Evolutionary conservation across 2,888 invertebrate genomes (phyloP), one percentile per base, ranked within the genome.

Genomic region (Philereme vetulata): DNA sequence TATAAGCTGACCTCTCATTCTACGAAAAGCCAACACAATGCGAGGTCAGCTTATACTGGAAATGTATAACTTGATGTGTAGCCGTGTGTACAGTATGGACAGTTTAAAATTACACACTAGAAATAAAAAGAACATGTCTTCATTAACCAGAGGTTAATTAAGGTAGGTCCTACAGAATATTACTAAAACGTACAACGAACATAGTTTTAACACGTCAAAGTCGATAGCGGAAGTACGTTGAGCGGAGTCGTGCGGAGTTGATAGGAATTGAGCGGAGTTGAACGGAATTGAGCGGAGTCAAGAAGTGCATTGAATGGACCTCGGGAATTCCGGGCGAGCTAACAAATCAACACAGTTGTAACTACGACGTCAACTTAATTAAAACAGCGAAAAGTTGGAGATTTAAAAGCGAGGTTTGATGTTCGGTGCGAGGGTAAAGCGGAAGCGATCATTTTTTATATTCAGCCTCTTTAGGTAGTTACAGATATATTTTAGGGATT

Each of bases 351-450:
- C 81, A 78, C 77, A 76, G 83, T 84, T 84, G 90, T 88, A 88
- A 86, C 87, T 85, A 80, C 75, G 80, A 85, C 88, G 85, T 87
- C 85, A 83, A 90, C 81, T 91, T 91, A 90, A 91, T 91, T 91
- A 90, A 91, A 91, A 90, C 86, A 80, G 81, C 78, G 82, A 85
- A 88, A 88, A 88, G 88, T 90, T 88, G 68, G 76, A 80, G 85
- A 86, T 88, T 90, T 88, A 82, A 86, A 87, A 84, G 81, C 79
- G 72, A 65, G 53, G 52, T 50, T 60, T 50, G 51, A 60, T 56
- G 47, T 32, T 33, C 4, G 60, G 65, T 21, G 0, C 48, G 34
- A 51, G 36, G 4, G 3, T 33, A 0, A 3, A 42, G 50, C 35
- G 44, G 9, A 21, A 51, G 40, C 65, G 66, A 72, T 64, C 33